Conservation (phyloP, 1,140 invertebrate species). For the Portunus trituberculatus region DNA sequence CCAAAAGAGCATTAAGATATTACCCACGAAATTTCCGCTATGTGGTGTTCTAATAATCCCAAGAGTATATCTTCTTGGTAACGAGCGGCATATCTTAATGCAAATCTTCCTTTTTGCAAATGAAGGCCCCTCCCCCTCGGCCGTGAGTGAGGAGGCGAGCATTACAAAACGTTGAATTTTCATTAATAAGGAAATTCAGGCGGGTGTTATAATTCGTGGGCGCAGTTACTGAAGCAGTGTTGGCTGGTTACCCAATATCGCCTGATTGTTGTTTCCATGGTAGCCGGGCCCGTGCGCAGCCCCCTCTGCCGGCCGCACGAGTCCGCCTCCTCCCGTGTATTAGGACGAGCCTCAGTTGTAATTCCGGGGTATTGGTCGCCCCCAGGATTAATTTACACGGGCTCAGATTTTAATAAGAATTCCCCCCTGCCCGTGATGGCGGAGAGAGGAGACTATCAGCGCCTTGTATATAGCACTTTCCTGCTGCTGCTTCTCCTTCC, state of each 20-base stretch:
- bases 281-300: neutral
- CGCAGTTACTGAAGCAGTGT: neutral
- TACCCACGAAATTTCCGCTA: slow-evolving; percentile 7
- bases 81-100: slow-evolving; percentile 52
- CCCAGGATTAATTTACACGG: slow-evolving; percentile 64
- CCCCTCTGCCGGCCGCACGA: neutral
- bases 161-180: slow-evolving; percentile 38
- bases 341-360: slow-evolving; percentile 27
- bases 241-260: slow-evolving; percentile 51
- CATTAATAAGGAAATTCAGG: slow-evolving; percentile 62
- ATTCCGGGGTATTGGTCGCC: slow-evolving; percentile 64
- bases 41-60: slow-evolving; percentile 49
- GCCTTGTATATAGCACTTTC: slow-evolving; percentile 46
- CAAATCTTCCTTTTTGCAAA: slow-evolving; percentile 28
- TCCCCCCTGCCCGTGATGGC: slow-evolving; percentile 55
- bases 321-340: slow-evolving; percentile 4
- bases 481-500: slow-evolving; percentile 27
- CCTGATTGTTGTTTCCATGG: slow-evolving; percentile 67
- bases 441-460: neutral
- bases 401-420: slow-evolving; percentile 70
- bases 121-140: neutral
- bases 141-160: neutral
- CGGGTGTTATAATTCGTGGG: slow-evolving; percentile 25
- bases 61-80: slow-evolving; percentile 6
- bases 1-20: slow-evolving; percentile 38